Percentiles rank a stretch among this genome's conserved stretches.
Evolutionary conservation across 2,888 invertebrate species (phyloP).

Genomic region (Melinaea menophilus): DNA sequence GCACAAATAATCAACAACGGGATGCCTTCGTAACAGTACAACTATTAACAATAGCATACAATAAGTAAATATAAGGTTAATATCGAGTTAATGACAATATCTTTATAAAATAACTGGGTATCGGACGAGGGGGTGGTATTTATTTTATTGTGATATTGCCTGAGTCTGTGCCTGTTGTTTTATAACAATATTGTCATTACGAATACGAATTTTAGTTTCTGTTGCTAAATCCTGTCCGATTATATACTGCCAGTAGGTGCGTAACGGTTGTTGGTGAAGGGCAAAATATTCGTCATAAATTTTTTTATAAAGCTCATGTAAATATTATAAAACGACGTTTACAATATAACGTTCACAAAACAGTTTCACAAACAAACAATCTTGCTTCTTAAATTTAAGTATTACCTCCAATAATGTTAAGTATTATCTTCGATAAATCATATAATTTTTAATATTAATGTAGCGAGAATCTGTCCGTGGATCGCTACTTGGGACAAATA

Average conservation of each 20-base stretch:
- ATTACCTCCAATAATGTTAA: slow-evolving; percentile 74
- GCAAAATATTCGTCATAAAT: slow-evolving; percentile 16
- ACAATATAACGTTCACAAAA: slow-evolving; percentile 58
- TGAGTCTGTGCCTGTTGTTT: slow-evolving; percentile 8
- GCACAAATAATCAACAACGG: slow-evolving; percentile 69
- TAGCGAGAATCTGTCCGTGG: slow-evolving; percentile 28
- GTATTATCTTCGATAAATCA: slow-evolving; percentile 71
- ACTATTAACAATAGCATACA: slow-evolving; percentile 72
- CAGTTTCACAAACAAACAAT: slow-evolving; percentile 53
- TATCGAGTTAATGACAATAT: slow-evolving; percentile 44
- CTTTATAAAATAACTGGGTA: slow-evolving; percentile 17
- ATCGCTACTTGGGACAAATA: slow-evolving; percentile 22
- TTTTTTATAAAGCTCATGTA: slow-evolving; percentile 24
- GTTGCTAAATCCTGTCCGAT: slow-evolving; percentile 32
- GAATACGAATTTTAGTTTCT: slow-evolving; percentile 24
- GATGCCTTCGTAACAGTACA: slow-evolving; percentile 78
- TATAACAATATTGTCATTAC: slow-evolving; percentile 31
- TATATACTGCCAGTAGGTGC: slow-evolving; percentile 32
- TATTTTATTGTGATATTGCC: slow-evolving; percentile 17
- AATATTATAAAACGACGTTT: slow-evolving; percentile 23
- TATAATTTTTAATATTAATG: slow-evolving; percentile 48
- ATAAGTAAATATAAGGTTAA: slow-evolving; percentile 52
- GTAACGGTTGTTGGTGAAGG: slow-evolving; percentile 12
- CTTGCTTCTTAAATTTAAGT: slow-evolving; percentile 67
- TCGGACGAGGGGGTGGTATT: slow-evolving; percentile 4